A percentile compares a stretch with the other conserved stretches of the same genome.
These are phyloP conservation scores for Tachysurus fulvidraco DNA, from an alignment of 2,113 vertebrate genomes.

Conservation along the genomic window DNA sequence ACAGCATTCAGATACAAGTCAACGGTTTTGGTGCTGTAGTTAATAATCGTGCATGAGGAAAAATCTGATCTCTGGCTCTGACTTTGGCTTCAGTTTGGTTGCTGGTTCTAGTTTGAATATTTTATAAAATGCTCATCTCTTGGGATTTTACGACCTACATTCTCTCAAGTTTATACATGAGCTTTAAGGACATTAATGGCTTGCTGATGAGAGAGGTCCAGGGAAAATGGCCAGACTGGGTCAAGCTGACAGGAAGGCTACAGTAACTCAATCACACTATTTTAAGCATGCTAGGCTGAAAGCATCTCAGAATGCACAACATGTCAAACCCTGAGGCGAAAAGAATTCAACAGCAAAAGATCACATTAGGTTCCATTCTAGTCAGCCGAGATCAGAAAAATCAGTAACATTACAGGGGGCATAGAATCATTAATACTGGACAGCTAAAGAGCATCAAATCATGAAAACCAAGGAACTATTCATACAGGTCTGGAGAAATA, in stretches of 20 bases:
- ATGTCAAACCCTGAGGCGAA: neutral
- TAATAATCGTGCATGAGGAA: neutral
- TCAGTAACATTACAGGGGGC: too few relatives aligned
- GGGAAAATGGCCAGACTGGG: neutral
- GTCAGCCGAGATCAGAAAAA: too few relatives aligned
- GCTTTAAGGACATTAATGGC: neutral
- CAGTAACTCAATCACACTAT: neutral
- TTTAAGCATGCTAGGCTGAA: neutral
- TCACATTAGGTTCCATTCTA: too few relatives aligned
- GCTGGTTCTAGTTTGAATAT: neutral
- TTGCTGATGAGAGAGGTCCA: neutral
- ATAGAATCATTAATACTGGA: too few relatives aligned
- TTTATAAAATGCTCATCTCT: neutral
- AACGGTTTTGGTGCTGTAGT: neutral
- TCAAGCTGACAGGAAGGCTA: neutral
- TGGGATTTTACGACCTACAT: neutral
- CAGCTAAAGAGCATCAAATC: too few relatives aligned
- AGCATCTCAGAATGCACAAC: neutral
- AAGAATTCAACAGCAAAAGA: too few relatives aligned
- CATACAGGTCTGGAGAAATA: too few relatives aligned
- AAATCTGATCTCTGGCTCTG: neutral
- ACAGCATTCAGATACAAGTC: neutral
- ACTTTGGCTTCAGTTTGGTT: neutral
- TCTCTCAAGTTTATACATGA: neutral
- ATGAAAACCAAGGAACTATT: too few relatives aligned